Evolutionary conservation across 2,113 vertebrate genomes (phyloP).

Genomic region (Oreotrochilus melanogaster): DNA sequence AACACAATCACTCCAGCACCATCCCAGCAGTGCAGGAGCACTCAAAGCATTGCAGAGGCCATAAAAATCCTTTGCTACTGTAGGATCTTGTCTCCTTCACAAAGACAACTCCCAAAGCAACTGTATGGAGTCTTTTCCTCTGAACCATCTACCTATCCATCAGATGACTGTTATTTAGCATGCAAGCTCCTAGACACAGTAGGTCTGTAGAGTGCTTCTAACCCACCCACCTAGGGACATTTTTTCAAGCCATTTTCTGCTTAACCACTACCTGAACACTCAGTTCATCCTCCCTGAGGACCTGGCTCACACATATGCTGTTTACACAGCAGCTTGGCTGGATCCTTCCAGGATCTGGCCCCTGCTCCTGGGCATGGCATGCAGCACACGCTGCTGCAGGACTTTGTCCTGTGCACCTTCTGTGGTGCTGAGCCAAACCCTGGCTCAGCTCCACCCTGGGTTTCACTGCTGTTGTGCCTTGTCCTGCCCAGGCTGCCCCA

Average conservation of each 20-base stretch:
- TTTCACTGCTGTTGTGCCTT: background rate
- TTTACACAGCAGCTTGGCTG: background rate
- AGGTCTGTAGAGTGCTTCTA: accelerated
- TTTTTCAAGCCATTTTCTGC: background rate
- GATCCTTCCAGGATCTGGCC: slow-evolving; percentile 1
- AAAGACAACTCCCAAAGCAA: background rate
- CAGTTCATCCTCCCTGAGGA: background rate
- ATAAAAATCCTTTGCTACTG: background rate
- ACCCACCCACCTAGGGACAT: background rate
- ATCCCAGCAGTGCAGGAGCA: background rate
- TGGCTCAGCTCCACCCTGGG: slow-evolving; percentile 16
- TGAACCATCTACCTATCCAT: background rate
- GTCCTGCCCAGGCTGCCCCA: background rate
- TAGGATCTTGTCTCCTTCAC: background rate
- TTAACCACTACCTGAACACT: background rate
- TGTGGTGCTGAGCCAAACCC: background rate
- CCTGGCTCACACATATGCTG: background rate
- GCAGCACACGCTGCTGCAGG: accelerated
- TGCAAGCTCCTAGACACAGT: accelerated
- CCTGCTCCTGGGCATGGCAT: accelerated
- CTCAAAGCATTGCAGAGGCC: background rate
- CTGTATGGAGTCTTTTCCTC: background rate
- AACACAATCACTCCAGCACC: accelerated
- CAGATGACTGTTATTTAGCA: background rate
- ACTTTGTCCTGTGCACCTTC: background rate